These are phyloP conservation scores for Eremophila alpestris DNA, from an alignment of 2,797 vertebrate genomes.

Conservation along the genomic window DNA sequence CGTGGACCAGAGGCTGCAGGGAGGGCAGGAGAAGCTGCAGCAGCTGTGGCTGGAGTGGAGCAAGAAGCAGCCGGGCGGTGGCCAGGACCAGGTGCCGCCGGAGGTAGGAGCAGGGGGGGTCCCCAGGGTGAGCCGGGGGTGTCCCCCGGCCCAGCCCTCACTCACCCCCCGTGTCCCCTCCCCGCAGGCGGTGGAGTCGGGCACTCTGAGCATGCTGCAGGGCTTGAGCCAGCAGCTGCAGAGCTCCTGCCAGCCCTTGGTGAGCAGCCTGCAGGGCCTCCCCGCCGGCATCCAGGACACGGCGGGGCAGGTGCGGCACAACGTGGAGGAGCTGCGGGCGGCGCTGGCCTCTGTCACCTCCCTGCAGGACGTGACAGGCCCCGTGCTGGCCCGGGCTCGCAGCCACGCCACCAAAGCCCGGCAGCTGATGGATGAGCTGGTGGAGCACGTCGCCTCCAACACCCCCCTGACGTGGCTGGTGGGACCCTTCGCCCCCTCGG, in stretches of 20 bases:
- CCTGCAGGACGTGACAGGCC: slow-evolving; percentile 77
- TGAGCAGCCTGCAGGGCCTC: slow-evolving; percentile 74
- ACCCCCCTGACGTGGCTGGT: slow-evolving; percentile 90
- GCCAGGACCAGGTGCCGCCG: background rate
- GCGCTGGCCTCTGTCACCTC: slow-evolving; percentile 74
- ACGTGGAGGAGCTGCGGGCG: slow-evolving; percentile 82
- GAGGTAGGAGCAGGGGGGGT: background rate
- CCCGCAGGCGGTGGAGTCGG: slow-evolving; percentile 76
- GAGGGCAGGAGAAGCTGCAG: slow-evolving; percentile 63
- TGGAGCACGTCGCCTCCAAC: slow-evolving; percentile 86
- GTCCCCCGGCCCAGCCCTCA: background rate
- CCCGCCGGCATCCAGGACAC: slow-evolving; percentile 69
- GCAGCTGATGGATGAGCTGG: slow-evolving; percentile 83
- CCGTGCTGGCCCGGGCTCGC: slow-evolving; percentile 81
- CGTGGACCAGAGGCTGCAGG: slow-evolving; percentile 35
- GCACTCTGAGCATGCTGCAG: slow-evolving; percentile 80
- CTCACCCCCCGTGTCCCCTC: background rate
- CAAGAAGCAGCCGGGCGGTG: background rate
- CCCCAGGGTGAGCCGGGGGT: fast-evolving
- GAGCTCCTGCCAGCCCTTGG: slow-evolving; percentile 54
- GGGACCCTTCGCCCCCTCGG: slow-evolving; percentile 85
- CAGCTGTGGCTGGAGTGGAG: slow-evolving; percentile 72
- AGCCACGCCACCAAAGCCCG: slow-evolving; percentile 68
- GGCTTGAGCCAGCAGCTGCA: slow-evolving; percentile 72
- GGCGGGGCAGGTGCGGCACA: slow-evolving; percentile 77